Evolutionary conservation across 1,140 invertebrate genomes (phyloP).

Genomic region (Rhagoletis pomonella): DNA sequence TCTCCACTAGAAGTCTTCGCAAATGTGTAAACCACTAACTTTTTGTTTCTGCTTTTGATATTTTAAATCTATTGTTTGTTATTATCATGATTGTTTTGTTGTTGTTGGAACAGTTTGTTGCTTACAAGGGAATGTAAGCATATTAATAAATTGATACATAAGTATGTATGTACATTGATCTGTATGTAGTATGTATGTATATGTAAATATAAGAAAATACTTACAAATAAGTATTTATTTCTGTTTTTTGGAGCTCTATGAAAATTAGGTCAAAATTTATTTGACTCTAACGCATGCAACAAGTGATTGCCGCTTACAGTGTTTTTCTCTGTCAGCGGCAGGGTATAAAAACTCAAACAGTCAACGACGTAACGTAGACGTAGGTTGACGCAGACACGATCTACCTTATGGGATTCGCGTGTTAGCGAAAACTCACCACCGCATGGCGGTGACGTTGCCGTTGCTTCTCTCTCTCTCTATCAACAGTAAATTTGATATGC

Average conservation of each 20-base stretch:
- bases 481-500: too few relatives aligned
- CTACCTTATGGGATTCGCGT: too few relatives aligned
- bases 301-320: neutral
- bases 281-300: conserved; percentile 27
- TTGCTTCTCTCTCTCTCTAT: too few relatives aligned
- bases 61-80: conserved; percentile 46
- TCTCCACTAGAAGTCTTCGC: neutral
- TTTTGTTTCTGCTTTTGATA: conserved; percentile 15
- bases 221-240: conserved; percentile 42
- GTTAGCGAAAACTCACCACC: too few relatives aligned
- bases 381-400: too few relatives aligned
- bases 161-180: neutral
- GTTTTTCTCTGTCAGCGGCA: neutral
- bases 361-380: too few relatives aligned
- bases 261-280: conserved; percentile 42
- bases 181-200: neutral
- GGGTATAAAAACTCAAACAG: too few relatives aligned
- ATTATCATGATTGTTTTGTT: conserved; percentile 23
- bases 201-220: conserved; percentile 11
- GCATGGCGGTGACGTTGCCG: too few relatives aligned
- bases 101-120: neutral
- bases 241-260: conserved; percentile 18
- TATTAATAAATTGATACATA: conserved; percentile 44
- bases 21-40: neutral
- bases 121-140: conserved; percentile 33